A percentile compares a stretch with the other conserved stretches of the same genome.
Evolutionary conservation across 2,797 vertebrate species (phyloP).

Genomic region (Sphaeramia orbicularis): DNA sequence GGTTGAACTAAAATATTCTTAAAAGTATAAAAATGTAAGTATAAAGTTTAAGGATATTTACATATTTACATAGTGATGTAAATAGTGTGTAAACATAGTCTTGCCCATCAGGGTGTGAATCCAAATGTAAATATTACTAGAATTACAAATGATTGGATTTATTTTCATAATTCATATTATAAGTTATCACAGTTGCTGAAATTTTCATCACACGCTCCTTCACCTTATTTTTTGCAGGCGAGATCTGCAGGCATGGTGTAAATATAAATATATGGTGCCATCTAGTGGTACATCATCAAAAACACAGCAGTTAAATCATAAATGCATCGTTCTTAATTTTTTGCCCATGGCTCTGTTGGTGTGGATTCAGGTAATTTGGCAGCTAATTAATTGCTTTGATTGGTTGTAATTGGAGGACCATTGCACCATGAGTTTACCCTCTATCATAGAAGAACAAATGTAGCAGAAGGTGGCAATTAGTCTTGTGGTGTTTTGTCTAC

Average conservation of each 20-base stretch:
- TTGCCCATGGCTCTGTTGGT: conserved; percentile 42
- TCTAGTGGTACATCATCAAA: conserved; percentile 60
- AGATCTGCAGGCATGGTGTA: neutral
- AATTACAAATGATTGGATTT: too few relatives aligned
- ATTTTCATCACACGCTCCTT: too few relatives aligned
- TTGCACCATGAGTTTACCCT: conserved; percentile 50
- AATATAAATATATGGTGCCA: conserved; percentile 66
- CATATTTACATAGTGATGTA: too few relatives aligned
- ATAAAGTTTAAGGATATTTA: too few relatives aligned
- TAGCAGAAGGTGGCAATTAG: conserved; percentile 65
- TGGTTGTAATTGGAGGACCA: conserved; percentile 63
- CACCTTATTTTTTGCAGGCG: too few relatives aligned
- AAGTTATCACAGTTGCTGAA: too few relatives aligned
- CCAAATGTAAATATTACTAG: too few relatives aligned
- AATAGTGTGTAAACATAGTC: too few relatives aligned
- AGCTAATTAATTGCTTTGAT: conserved; percentile 74
- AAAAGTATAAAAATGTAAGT: too few relatives aligned
- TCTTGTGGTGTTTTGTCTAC: conserved; percentile 45
- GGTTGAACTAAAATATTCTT: too few relatives aligned
- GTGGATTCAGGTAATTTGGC: conserved; percentile 71
- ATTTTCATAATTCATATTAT: too few relatives aligned
- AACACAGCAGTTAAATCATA: conserved; percentile 30
- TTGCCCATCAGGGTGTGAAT: too few relatives aligned
- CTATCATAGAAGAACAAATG: conserved; percentile 55
- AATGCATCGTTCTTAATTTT: neutral